Conservation (phyloP, 2,797 vertebrate species). For the Cercopithecus neglectus region DNA sequence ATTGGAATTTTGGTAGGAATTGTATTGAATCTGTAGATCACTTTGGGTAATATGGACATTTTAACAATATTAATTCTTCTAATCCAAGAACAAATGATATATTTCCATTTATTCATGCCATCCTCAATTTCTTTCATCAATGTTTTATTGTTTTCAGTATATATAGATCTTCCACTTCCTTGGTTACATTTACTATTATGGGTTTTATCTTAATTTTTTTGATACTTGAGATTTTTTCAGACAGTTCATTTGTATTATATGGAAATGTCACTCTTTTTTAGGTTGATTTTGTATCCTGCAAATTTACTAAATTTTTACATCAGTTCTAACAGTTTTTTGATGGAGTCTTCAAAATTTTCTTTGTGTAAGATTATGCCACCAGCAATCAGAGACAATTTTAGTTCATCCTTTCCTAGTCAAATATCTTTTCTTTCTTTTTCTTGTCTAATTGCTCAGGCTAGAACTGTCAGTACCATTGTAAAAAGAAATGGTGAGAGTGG, state of each 20-base stretch:
- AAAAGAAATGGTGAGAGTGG: neutral
- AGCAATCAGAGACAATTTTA: neutral
- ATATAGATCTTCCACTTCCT: neutral
- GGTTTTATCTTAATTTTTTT: neutral
- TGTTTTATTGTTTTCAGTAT: neutral
- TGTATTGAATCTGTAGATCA: neutral
- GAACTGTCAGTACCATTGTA: neutral
- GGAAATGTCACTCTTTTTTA: neutral
- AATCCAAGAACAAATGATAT: neutral
- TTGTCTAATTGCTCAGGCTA: neutral
- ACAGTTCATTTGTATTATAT: neutral
- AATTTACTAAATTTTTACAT: neutral
- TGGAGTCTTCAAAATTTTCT: neutral
- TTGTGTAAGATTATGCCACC: neutral
- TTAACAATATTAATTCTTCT: neutral
- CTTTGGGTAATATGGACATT: neutral
- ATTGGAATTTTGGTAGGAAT: neutral
- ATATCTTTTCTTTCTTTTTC: neutral
- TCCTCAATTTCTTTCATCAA: neutral
- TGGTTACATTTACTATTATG: neutral
- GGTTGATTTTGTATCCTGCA: neutral
- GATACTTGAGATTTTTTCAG: neutral
- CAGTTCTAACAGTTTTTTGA: neutral
- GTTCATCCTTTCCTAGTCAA: neutral
- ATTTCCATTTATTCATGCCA: neutral